Evolutionary conservation across 2,797 vertebrate genomes (phyloP).

Genomic region (Sebastolobus altivelis): DNA sequence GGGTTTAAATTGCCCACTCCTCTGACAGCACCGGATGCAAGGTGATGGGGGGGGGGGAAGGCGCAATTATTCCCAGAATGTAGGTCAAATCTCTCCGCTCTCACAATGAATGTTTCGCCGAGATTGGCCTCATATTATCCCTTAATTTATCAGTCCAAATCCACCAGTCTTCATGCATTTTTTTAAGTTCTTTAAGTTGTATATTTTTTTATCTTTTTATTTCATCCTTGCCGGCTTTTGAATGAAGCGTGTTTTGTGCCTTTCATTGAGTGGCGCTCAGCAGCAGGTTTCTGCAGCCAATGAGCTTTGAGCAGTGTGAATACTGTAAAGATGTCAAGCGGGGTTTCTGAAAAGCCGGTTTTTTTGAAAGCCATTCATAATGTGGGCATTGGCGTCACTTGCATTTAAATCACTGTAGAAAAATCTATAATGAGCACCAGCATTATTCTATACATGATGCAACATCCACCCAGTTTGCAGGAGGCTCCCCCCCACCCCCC

Average conservation of each 20-base stretch:
- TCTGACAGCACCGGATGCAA: conserved; percentile 63
- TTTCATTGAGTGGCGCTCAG: conserved; percentile 45
- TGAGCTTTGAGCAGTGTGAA: conserved; percentile 38
- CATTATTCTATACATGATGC: conserved; percentile 37
- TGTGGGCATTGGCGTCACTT: conserved; percentile 28
- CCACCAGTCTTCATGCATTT: background rate
- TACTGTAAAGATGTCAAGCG: conserved; percentile 23
- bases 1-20: conserved; percentile 51
- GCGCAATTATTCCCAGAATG: conserved; percentile 49
- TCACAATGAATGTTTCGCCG: background rate
- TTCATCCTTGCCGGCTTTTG: conserved; percentile 6
- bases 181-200: background rate
- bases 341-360: conserved; percentile 45
- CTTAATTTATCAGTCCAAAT: background rate
- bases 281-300: conserved; percentile 48
- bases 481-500: background rate
- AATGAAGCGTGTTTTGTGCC: conserved; percentile 33
- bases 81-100: conserved; percentile 61
- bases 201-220: background rate
- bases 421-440: background rate
- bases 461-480: conserved; percentile 32
- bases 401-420: background rate
- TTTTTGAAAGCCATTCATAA: conserved; percentile 31
- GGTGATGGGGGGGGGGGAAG: conserved; percentile 52
- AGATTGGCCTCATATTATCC: background rate